These are phyloP conservation scores for Watsonalla binaria DNA, from an alignment of 2,888 invertebrate species.

Conservation along the genomic window DNA sequence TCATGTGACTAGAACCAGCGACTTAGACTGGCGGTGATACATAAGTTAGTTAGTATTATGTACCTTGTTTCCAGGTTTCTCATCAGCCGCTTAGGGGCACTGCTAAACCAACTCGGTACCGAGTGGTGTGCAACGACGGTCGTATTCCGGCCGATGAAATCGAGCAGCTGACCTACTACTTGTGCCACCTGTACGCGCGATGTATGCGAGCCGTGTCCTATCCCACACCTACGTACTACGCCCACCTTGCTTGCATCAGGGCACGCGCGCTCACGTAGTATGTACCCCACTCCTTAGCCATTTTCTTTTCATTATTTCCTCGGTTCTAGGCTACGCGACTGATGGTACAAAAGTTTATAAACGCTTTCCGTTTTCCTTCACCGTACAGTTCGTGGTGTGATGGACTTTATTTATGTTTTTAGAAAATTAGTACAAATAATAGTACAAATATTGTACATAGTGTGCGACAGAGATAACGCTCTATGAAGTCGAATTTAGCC, in stretches of 20 bases:
- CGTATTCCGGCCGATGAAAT: conserved; percentile 84
- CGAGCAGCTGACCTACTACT: conserved; percentile 87
- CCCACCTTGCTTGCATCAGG: conserved; percentile 89
- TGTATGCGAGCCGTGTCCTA: conserved; percentile 91
- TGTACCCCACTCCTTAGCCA: conserved; percentile 25
- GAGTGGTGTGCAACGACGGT: conserved; percentile 89
- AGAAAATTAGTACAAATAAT: too few relatives aligned
- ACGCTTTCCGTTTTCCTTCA: too few relatives aligned
- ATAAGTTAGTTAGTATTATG: not conserved
- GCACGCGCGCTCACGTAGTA: conserved; percentile 76
- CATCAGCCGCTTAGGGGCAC: conserved; percentile 88
- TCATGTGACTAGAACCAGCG: too few relatives aligned
- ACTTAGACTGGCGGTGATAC: not conserved
- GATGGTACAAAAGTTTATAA: too few relatives aligned
- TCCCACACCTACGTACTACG: conserved; percentile 92
- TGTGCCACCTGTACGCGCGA: conserved; percentile 92
- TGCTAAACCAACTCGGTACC: conserved; percentile 91
- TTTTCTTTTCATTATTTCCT: too few relatives aligned
- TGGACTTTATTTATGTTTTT: too few relatives aligned
- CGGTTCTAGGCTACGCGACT: too few relatives aligned
- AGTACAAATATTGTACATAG: too few relatives aligned
- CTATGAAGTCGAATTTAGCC: too few relatives aligned
- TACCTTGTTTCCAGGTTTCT: conserved; percentile 53
- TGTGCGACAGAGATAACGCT: too few relatives aligned
- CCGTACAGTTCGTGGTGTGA: too few relatives aligned